Evolutionary conservation across 2,888 invertebrate species (phyloP).

Genomic region (Cancer borealis): DNA sequence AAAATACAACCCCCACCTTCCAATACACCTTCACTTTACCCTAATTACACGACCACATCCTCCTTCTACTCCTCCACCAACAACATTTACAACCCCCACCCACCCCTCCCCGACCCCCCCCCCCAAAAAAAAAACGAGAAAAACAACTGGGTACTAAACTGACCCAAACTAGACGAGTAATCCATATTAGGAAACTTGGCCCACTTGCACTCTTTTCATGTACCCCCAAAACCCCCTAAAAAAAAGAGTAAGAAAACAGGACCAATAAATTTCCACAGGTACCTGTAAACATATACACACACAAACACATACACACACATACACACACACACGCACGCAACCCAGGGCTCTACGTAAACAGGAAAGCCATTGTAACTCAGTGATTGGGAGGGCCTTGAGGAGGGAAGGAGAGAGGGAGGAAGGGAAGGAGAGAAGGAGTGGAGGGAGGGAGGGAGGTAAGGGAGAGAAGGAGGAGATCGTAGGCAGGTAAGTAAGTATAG

Average conservation of each 20-base stretch:
- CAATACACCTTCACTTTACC: neutral
- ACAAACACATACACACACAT: neutral
- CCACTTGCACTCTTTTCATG: neutral
- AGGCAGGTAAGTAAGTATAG: neutral
- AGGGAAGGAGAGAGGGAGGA: neutral
- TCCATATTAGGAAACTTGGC: neutral
- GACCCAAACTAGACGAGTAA: neutral
- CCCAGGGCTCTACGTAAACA: neutral
- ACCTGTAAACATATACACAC: neutral
- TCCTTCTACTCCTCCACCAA: neutral
- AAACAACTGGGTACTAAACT: neutral
- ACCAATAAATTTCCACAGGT: conserved; percentile 15
- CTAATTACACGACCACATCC: neutral
- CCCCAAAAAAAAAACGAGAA: neutral
- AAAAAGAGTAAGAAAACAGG: neutral
- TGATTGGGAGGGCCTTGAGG: neutral
- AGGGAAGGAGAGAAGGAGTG: neutral
- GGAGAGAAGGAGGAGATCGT: neutral
- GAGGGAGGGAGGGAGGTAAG: neutral
- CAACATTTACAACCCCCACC: too few species aligned
- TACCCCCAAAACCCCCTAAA: neutral
- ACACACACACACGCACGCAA: neutral
- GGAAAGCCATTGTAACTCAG: neutral
- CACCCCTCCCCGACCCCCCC: neutral
- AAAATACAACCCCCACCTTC: neutral